A percentile compares a stretch with the other conserved stretches of the same genome.
Evolutionary conservation across 2,113 vertebrate species (phyloP).

Genomic region (Platichthys flesus): DNA sequence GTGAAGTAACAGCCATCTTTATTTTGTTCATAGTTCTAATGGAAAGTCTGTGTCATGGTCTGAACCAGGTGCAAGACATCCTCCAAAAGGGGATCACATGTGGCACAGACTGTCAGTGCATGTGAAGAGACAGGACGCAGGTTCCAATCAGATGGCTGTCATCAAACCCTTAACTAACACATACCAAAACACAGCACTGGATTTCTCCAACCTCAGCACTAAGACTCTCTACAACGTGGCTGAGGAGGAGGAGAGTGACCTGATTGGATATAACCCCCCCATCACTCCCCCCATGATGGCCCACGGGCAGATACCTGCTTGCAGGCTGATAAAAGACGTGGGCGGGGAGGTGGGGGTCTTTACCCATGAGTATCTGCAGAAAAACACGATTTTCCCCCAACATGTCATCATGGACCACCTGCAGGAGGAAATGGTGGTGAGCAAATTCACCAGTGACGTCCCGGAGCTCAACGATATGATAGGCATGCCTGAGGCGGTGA

Average conservation of each 20-base stretch:
- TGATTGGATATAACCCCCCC: slow-evolving; percentile 83
- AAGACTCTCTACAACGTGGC: slow-evolving; percentile 94
- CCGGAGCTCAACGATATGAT: slow-evolving; percentile 82
- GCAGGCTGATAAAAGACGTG: slow-evolving; percentile 59
- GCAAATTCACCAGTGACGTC: slow-evolving; percentile 77
- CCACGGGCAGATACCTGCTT: slow-evolving; percentile 80
- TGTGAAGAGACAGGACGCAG: slow-evolving; percentile 94
- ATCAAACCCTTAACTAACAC: slow-evolving; percentile 98
- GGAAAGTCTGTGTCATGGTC: slow-evolving; percentile 99
- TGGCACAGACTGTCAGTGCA: slow-evolving; percentile 99
- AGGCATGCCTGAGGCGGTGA: slow-evolving; percentile 72
- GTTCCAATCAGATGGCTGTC: slow-evolving; percentile 98
- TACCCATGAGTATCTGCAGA: slow-evolving; percentile 79
- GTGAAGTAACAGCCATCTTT: slow-evolving; percentile 87
- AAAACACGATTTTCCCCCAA: slow-evolving; percentile 80
- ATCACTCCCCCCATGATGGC: slow-evolving; percentile 87
- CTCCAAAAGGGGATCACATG: slow-evolving; percentile 93
- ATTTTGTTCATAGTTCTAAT: slow-evolving; percentile 99
- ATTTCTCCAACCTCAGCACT: slow-evolving; percentile 92
- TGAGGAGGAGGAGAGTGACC: slow-evolving; percentile 87
- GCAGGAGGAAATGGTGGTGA: slow-evolving; percentile 81
- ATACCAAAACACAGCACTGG: slow-evolving; percentile 88
- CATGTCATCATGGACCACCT: slow-evolving; percentile 82
- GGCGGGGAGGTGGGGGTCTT: slow-evolving; percentile 84
- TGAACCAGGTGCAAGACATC: slow-evolving; percentile 98